Percentiles rank a stretch among this genome's conserved stretches.
phyloP scores from a whole-genome alignment of 1,140 invertebrate species.

The Caerostris darwini region DNA sequence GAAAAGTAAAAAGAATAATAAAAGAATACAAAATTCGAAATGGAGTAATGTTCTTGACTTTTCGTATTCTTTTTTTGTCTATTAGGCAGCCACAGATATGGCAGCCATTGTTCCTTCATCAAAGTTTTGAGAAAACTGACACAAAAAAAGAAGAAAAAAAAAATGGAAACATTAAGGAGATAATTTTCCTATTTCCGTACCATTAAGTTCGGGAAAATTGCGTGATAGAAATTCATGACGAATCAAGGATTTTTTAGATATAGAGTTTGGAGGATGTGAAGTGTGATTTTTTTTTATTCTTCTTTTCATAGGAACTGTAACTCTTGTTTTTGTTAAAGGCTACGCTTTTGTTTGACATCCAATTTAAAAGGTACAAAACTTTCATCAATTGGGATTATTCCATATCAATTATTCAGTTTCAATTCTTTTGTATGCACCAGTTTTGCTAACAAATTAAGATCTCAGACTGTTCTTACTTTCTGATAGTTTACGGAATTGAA shows the following conservation, averaged over 20 bases:
- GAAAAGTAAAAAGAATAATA: not conserved
- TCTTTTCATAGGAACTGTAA: not conserved
- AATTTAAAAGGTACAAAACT: too few relatives aligned
- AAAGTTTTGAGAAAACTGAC: not conserved
- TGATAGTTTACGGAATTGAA: too few relatives aligned
- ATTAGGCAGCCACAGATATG: not conserved
- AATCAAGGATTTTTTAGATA: slow-evolving; percentile 5
- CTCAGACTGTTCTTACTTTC: too few relatives aligned
- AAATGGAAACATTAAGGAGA: slow-evolving; percentile 13
- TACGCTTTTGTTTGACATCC: not conserved
- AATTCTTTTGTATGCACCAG: too few relatives aligned
- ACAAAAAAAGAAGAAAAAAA: not conserved
- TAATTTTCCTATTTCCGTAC: slow-evolving; percentile 56
- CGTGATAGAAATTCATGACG: slow-evolving; percentile 35
- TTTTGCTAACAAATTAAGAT: too few relatives aligned
- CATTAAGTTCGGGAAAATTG: slow-evolving; percentile 48
- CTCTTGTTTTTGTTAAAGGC: not conserved
- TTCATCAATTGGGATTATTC: too few relatives aligned
- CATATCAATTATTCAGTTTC: too few relatives aligned
- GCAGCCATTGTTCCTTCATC: slow-evolving; percentile 20
- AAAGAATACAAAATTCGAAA: not conserved
- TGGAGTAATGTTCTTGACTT: not conserved
- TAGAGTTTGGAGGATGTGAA: not conserved
- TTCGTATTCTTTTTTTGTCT: not conserved
- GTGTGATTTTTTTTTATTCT: not conserved